Conservation (phyloP, 2,888 invertebrate genomes). For the Anarsia innoxiella region DNA sequence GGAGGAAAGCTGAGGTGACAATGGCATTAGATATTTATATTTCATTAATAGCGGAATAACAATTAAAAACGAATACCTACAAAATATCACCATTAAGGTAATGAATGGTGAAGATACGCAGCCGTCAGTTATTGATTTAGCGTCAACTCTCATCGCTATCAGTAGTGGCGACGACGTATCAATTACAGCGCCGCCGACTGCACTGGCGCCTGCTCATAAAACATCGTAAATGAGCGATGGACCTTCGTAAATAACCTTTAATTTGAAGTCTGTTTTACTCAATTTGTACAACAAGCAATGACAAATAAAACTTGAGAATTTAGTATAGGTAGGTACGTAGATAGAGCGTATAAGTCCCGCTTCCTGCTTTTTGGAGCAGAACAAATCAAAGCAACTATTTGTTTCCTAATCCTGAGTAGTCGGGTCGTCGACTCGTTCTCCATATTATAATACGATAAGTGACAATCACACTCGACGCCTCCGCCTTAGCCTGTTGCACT, state of each 20-base stretch:
- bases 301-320: too few species aligned
- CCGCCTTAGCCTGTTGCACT: conserved; percentile 30
- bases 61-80: too few species aligned
- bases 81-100: too few species aligned
- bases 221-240: conserved; percentile 7
- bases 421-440: conserved; percentile 57
- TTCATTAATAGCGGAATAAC: background rate
- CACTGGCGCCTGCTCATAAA: conserved; percentile 21
- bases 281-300: too few species aligned
- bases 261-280: too few species aligned
- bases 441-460: conserved; percentile 39
- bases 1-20: conserved; percentile 62
- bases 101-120: too few species aligned
- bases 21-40: background rate
- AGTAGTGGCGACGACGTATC: conserved; percentile 21
- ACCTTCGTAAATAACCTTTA: too few species aligned
- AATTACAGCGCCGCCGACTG: conserved; percentile 19
- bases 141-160: conserved; percentile 22
- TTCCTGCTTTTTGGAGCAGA: conserved; percentile 19
- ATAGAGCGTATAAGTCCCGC: too few species aligned
- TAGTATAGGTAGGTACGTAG: too few species aligned
- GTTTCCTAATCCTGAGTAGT: conserved; percentile 48
- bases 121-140: conserved; percentile 28
- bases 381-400: conserved; percentile 38
- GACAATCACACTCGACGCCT: conserved; percentile 47